Conservation (phyloP, 2,888 invertebrate genomes). For the Bedellia somnulentella region DNA sequence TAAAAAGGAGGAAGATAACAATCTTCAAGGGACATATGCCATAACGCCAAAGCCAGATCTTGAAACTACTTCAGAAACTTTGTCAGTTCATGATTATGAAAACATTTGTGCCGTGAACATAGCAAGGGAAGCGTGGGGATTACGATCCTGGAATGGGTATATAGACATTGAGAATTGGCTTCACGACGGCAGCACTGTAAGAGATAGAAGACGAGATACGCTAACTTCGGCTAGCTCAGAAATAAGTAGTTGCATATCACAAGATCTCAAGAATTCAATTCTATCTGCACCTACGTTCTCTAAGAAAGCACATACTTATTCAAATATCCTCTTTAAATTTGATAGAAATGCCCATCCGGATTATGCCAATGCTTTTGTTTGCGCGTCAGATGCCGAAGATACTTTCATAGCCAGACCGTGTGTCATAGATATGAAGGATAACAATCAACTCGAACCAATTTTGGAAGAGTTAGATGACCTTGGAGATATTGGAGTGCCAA, state of each 20-base stretch:
- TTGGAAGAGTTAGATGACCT: slow-evolving; percentile 61
- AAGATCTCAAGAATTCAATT: slow-evolving; percentile 45
- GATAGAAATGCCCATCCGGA: slow-evolving; percentile 46
- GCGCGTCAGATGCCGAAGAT: slow-evolving; percentile 40
- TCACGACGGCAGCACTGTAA: slow-evolving; percentile 64
- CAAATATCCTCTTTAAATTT: slow-evolving; percentile 47
- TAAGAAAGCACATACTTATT: slow-evolving; percentile 43
- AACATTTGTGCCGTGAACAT: slow-evolving; percentile 68
- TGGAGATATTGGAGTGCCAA: slow-evolving; percentile 37
- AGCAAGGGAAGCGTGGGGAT: slow-evolving; percentile 65
- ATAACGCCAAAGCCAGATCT: slow-evolving; percentile 39
- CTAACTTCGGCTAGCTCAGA: slow-evolving; percentile 62
- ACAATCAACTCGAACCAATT: slow-evolving; percentile 56
- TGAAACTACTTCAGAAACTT: slow-evolving; percentile 57
- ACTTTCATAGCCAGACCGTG: slow-evolving; percentile 61
- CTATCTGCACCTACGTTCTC: slow-evolving; percentile 45
- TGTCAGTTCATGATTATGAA: slow-evolving; percentile 68
- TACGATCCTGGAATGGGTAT: slow-evolving; percentile 67
- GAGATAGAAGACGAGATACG: slow-evolving; percentile 60
- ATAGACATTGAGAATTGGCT: slow-evolving; percentile 66
- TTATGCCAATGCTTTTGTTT: slow-evolving; percentile 55
- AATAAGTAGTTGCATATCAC: slow-evolving; percentile 49
- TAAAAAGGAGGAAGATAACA: slow-evolving; percentile 47
- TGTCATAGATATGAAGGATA: slow-evolving; percentile 55
- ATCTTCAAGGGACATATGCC: slow-evolving; percentile 24